These are phyloP conservation scores for Orientallactaga bullata DNA, from an alignment of 2,113 vertebrate genomes.

Conservation along the genomic window DNA sequence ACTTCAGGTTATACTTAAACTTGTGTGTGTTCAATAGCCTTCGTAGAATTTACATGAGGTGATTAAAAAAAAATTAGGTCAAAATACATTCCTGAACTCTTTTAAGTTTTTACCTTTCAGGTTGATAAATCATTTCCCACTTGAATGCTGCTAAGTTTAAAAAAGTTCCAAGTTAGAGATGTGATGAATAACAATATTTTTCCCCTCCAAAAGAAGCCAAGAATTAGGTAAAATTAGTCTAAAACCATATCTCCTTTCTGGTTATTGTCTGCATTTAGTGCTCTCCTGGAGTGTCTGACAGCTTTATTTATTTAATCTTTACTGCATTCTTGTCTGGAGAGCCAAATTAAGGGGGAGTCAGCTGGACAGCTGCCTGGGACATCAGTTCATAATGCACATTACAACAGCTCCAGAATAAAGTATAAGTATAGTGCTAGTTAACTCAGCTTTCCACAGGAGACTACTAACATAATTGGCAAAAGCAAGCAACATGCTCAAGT, in stretches of 20 bases:
- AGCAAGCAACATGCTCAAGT: conserved; percentile 13
- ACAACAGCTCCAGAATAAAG: not conserved
- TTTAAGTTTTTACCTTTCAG: not conserved
- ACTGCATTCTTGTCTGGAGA: not conserved
- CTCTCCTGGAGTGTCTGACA: not conserved
- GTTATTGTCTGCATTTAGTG: not conserved
- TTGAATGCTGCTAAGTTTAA: not conserved
- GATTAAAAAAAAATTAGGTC: not conserved
- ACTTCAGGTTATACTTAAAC: not conserved
- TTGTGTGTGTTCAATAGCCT: not conserved
- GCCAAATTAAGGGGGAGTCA: conserved; percentile 23
- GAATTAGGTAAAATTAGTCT: not conserved
- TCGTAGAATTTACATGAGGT: not conserved
- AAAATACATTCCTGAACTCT: not conserved
- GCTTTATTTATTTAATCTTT: conserved; percentile 17
- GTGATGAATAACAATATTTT: not conserved
- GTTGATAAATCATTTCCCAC: not conserved
- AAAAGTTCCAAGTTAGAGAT: not conserved
- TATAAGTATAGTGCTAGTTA: conserved; percentile 23
- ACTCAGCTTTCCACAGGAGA: conserved; percentile 54
- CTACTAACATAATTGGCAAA: conserved; percentile 57
- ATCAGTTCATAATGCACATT: conserved; percentile 18
- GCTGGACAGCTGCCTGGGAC: conserved; percentile 11
- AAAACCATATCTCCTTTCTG: not conserved
- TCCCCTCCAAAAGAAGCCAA: not conserved